These are phyloP conservation scores for Pseudoatta argentina DNA, from an alignment of 1,140 invertebrate species.

Conservation along the genomic window DNA sequence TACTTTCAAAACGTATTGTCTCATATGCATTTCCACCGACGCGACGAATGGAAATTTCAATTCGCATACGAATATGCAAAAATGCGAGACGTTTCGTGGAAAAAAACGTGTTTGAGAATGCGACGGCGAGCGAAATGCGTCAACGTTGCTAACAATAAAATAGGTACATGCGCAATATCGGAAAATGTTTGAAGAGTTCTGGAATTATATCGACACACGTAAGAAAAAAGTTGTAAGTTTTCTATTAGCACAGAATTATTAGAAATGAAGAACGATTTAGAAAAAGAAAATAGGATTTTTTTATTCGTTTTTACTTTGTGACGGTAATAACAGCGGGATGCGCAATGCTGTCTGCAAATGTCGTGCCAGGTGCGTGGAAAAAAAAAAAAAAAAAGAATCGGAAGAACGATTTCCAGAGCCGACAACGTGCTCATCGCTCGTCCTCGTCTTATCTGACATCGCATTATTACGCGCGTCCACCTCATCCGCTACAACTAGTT, in stretches of 20 bases:
- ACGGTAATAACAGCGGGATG: conserved; percentile 19
- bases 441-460: conserved; percentile 71
- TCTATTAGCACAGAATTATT: not conserved
- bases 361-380: conserved; percentile 55
- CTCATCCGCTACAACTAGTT: conserved; percentile 71
- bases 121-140: not conserved
- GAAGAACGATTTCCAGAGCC: conserved; percentile 66
- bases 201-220: not conserved
- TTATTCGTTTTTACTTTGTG: conserved; percentile 46
- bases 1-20: conserved; percentile 39
- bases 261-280: not conserved
- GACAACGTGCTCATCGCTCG: conserved; percentile 58
- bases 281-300: not conserved
- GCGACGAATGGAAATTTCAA: too few relatives aligned
- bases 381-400: conserved; percentile 45
- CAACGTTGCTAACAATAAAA: not conserved
- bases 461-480: conserved; percentile 72
- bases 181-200: not conserved
- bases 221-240: not conserved
- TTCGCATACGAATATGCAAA: not conserved
- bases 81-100: not conserved
- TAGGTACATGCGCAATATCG: not conserved
- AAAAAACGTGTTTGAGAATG: not conserved
- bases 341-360: conserved; percentile 19
- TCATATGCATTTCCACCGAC: conserved; percentile 23